Evolutionary conservation across 2,888 invertebrate species (phyloP), one percentile per base, ranked within the genome.

Genomic region (Macrophya alboannulata): DNA sequence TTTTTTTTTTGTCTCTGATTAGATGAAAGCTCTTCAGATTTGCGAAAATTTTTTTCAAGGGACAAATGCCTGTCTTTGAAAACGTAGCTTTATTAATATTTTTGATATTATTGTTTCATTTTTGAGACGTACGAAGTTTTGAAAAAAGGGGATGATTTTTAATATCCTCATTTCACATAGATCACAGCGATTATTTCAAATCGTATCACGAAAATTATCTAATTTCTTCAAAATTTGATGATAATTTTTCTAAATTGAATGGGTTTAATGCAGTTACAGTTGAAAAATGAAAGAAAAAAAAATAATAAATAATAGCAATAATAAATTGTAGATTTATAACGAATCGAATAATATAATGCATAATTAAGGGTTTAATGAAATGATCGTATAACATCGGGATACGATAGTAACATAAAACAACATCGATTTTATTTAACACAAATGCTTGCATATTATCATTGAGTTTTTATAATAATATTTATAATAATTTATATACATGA

Each of bases 351-450:
- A 55, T n/a, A 8, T n/a, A 8, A 55, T 55, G 1, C 6, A 55
- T n/a, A 55, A n/a, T n/a, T n/a, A 55, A 6, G n/a, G n/a, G n/a
- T 55, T 55, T 55, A 55, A 55, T 37, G 37, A 68, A 37, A 68
- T 68, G 15, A 68, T 31, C 31, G 31, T 31, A 31, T 31, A 8
- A 37, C 37, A 17, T 45, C 5, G 25, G 43, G 1, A 12, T 72
- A 74, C n/a, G 25, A 74, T 74, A 43, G 79, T 90, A 92, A 93
- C 92, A 91, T 92, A 93, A 93, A 93, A 93, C 93, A 93, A 92
- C 92, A 92, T 93, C 92, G 91, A 93, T 92, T 89, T 93, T 92
- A 92, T 93, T 93, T 87, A 92, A 93, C 91, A 92, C 91, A 92
- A 92, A 92, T 92, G 90, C 90, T 92, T 91, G 90, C 91, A 91